phyloP scores from a whole-genome alignment of 2,888 invertebrate genomes.

The Acronicta alni region DNA sequence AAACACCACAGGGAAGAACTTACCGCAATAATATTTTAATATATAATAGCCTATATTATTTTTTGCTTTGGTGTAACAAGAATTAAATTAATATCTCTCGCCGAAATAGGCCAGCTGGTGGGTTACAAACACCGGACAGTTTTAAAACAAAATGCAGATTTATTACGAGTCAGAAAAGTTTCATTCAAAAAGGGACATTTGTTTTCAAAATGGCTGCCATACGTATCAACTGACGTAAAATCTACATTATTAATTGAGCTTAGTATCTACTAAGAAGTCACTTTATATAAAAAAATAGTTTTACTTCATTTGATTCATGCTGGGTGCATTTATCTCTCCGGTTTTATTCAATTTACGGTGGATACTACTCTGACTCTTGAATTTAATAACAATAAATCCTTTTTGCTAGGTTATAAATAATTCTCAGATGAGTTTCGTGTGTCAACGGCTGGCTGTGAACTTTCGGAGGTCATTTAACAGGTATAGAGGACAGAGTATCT shows the following conservation, averaged over 20 bases:
- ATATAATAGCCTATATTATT: too few relatives aligned
- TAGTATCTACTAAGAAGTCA: too few relatives aligned
- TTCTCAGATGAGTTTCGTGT: constrained; percentile 22
- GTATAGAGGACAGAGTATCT: neutral
- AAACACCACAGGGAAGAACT: too few relatives aligned
- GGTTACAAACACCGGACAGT: neutral
- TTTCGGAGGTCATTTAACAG: constrained; percentile 9
- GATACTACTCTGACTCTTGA: constrained; percentile 5
- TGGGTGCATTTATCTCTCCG: neutral
- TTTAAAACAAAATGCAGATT: neutral
- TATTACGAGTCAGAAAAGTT: neutral
- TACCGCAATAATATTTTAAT: neutral
- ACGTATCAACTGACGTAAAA: neutral
- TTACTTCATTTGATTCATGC: neutral
- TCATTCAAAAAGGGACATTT: neutral
- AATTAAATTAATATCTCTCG: neutral
- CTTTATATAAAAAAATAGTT: too few relatives aligned
- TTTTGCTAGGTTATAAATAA: constrained; percentile 24
- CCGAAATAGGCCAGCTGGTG: neutral
- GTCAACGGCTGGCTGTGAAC: constrained; percentile 25
- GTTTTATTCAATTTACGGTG: constrained; percentile 7
- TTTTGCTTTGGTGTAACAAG: neutral
- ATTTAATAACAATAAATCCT: constrained; percentile 26
- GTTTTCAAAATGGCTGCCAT: neutral
- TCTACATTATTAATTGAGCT: neutral